Base-by-base conservation (phyloP, 30 jellyfish, hydroid and myxozoan species). In the Nemopilema nomurai region DNA sequence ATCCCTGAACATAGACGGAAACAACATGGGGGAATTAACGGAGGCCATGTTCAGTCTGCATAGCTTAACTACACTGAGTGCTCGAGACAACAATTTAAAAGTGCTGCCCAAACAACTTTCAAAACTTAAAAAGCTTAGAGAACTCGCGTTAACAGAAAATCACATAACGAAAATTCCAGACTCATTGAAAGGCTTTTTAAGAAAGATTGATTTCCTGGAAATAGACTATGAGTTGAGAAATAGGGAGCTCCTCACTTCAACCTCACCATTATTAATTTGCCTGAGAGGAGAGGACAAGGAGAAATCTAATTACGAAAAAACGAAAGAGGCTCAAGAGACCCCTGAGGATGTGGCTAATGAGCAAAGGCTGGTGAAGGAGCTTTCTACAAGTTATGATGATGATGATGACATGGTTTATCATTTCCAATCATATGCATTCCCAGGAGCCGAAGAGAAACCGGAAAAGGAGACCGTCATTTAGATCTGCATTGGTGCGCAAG, bases 391-490 rank as follows among this genome's bases (percentile, higher is more conserved):
- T 4, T 27, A 28, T 0, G 64, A 76, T 50, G 89, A 69, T 62
- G 95, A 86, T 7, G 85, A 67, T 0, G 87, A 86, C 57, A 83
- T 84, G 16, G 87, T 86, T 20, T 86, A 86, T 57, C 74, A 68
- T 51, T 86, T 86, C 64, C 70, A 51, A 33, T 86, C 95, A 22
- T 86, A 71, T 52, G 95, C 95, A 18, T 86, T 86, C 62, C 80
- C 79, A 9, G 71, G 80, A n/a, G 79, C 64, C 16, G 63, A 16
- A 24, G 18, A 16, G 62, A 50, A 53, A 8, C 76, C 68, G 13
- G 92, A 83, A 52, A 83, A 83, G 28, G 92, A 83, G 33, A 83
- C 92, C 1, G 88, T 27, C 26, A 76, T 76, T 8, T 76, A 52
- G 57, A 3, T 41, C 57, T 41, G 18, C 31, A 6, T 21, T 64